Percentiles rank a stretch among this genome's conserved stretches.
Conservation (phyloP, 2,113 vertebrate genomes). For the Vombatus ursinus region DNA sequence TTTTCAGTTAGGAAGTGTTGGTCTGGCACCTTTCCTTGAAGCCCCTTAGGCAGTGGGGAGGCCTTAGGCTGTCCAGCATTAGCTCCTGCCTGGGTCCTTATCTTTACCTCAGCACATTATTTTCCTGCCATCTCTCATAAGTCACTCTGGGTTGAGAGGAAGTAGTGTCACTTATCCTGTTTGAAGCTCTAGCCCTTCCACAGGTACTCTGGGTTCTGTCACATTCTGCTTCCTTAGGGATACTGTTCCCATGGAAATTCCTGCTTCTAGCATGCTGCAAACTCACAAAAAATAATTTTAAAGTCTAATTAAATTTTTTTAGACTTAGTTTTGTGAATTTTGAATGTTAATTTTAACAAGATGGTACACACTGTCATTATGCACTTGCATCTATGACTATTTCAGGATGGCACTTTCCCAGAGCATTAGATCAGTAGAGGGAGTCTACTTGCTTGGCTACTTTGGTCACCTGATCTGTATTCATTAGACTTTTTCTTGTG, state of each 20-base stretch:
- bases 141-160: neutral
- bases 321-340: neutral
- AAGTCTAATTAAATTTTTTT: neutral
- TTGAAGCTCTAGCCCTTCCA: neutral
- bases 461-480: neutral
- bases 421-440: neutral
- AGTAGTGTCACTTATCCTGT: neutral
- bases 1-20: neutral
- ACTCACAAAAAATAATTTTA: neutral
- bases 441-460: neutral
- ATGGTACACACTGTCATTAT: neutral
- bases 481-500: neutral
- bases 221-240: neutral
- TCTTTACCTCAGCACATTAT: neutral
- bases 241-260: neutral
- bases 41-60: too few relatives aligned
- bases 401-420: neutral
- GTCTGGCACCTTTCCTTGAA: neutral
- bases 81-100: neutral
- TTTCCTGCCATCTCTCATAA: neutral
- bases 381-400: neutral
- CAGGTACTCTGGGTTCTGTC: neutral
- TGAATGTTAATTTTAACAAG: neutral
- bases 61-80: too few relatives aligned
- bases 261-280: neutral